Base-by-base conservation (phyloP, 2,113 vertebrate genomes). In the Falco punctatus region DNA sequence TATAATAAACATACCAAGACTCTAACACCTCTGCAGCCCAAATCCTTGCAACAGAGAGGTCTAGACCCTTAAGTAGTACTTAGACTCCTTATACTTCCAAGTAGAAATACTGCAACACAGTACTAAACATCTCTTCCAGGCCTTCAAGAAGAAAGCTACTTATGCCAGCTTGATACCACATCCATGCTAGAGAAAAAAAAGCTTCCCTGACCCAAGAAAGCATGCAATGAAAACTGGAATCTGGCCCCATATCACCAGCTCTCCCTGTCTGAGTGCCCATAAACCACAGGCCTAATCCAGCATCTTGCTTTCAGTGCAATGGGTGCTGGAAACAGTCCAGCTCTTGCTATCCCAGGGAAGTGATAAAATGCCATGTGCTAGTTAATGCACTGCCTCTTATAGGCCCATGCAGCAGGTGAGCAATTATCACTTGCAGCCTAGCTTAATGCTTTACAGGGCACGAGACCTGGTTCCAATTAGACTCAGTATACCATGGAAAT, bases 381-480 rank as follows among this genome's bases (percentile, higher is more conserved):
- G 44, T 97, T 97, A 95, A 83, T 95, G 49, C 70, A 38, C 66
- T 91, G 73, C 81, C 80, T 97, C 96, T 97, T 95, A 96, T 3
- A 73, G 93, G 86, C 48, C 44, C 28, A 27, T 97, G 94, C 90
- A 95, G 94, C 97, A 98, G 97, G 97, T 97, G 81, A 97, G 94
- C 97, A 97, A 97, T 97, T 97, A 97, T 95, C 95, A 95, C 97
- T 96, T 94, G 86, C 90, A 91, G 89, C 13, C 78, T 46, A 59
- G 59, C 65, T 85, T 95, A 90, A 86, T 77, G 90, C 92, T 98
- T 97, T 97, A 97, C 88, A 94, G 91, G 91, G 62, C 81, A 73
- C 1, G 4, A 81, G 90, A 92, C 84, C 96, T 98, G 97, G 93
- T 98, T 97, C 90, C 94, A 96, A 97, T 98, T 98, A 97, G 96